Percentiles rank a stretch among this genome's conserved stretches.
phyloP scores from a whole-genome alignment of 1,140 invertebrate genomes.

The Grapholita molesta region DNA sequence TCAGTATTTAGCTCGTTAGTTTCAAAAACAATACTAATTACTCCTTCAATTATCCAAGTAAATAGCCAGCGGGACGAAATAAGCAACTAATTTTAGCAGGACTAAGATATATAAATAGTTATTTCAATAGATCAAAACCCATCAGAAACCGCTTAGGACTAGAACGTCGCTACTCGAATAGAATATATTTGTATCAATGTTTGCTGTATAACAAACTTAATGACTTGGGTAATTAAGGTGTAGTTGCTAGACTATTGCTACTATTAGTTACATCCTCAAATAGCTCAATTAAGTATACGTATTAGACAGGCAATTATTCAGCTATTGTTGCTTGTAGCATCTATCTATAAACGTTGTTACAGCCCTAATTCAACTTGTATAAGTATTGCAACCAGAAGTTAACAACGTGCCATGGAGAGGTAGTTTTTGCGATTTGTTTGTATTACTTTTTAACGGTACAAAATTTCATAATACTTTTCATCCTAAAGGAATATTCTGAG shows the following conservation, averaged over 20 bases:
- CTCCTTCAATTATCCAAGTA: neutral
- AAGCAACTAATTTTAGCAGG: neutral
- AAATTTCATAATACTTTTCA: too few relatives aligned
- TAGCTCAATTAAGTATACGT: neutral
- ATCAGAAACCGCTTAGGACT: conserved; percentile 66
- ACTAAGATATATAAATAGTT: neutral
- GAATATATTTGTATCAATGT: conserved; percentile 42
- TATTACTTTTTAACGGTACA: too few relatives aligned
- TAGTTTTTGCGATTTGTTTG: too few relatives aligned
- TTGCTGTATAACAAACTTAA: conserved; percentile 41
- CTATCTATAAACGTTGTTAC: neutral
- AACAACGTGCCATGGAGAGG: too few relatives aligned
- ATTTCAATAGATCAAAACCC: conserved; percentile 30
- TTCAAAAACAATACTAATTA: neutral
- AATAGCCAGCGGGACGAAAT: neutral
- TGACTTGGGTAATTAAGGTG: conserved; percentile 33
- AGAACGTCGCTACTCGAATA: conserved; percentile 40
- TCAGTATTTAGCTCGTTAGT: neutral
- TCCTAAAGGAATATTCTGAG: too few relatives aligned
- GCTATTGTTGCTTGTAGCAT: neutral
- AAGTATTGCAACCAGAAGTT: too few relatives aligned
- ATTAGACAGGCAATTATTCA: neutral
- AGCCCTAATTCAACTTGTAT: too few relatives aligned
- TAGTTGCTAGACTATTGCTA: conserved; percentile 26
- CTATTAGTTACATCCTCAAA: conserved; percentile 21